A percentile compares a stretch with the other conserved stretches of the same genome.
phyloP scores from a whole-genome alignment of 2,113 vertebrate genomes.

The Pandion haliaetus region DNA sequence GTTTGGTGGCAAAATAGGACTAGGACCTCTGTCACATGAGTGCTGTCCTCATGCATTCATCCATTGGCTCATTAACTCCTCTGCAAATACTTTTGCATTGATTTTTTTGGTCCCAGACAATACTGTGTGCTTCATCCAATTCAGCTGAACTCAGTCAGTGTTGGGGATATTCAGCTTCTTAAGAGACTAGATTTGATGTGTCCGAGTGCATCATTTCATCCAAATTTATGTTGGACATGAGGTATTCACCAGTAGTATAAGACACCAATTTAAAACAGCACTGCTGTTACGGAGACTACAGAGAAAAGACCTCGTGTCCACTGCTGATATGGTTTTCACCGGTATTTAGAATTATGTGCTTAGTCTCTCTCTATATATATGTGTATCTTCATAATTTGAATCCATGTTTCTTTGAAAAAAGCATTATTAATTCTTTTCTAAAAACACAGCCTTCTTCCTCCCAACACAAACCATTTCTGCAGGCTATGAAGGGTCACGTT shows the following conservation, averaged over 20 bases:
- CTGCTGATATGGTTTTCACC: background rate
- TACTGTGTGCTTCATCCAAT: background rate
- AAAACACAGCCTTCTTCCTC: background rate
- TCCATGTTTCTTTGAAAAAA: background rate
- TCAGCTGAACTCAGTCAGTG: background rate
- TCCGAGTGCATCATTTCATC: background rate
- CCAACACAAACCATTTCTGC: background rate
- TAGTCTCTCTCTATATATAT: fast-evolving
- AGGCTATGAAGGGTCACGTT: background rate
- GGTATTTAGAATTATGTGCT: background rate
- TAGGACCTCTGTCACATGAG: background rate
- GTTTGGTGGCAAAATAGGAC: background rate
- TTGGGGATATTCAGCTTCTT: background rate
- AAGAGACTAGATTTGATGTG: background rate
- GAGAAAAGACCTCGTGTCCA: background rate
- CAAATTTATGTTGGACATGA: background rate
- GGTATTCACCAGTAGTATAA: background rate
- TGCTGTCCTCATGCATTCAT: background rate
- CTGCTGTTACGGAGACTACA: background rate
- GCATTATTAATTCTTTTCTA: background rate
- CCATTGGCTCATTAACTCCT: background rate
- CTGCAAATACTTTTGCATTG: background rate
- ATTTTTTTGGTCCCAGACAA: background rate
- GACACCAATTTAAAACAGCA: background rate
- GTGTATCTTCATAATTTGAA: background rate